Evolutionary conservation across 2,888 invertebrate species (phyloP), one percentile per base, ranked within the genome.

Genomic region (Drosophila testacea): DNA sequence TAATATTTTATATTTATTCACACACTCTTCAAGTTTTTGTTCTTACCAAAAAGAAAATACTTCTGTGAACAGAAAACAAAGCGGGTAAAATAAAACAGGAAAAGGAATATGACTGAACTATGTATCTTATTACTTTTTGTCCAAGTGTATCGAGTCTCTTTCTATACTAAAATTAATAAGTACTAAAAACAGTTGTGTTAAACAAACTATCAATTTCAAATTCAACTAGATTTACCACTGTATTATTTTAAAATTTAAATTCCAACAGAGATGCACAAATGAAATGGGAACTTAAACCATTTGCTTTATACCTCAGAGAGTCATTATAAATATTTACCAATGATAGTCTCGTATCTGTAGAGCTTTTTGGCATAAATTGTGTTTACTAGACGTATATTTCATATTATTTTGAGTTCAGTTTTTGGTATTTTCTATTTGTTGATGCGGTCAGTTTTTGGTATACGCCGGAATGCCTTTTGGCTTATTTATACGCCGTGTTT

Each of bases 401-500:
- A 54, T 41, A 52, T n/a, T 28, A 22, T 32, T 52, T 34, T 2
- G 32, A 6, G 22, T 22, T 22, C 22, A 22, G 22, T 22, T 22
- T 34, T 36, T 39, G 52, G 28, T 38, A 13, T 39, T 52, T 7
- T 28, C 16, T 13, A 9, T 27, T 48, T 39, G 46, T 38, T 34
- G 22, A n/a, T 16, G 10, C n/a, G 10, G 50, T 48, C 41, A 32
- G 34, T 60, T 48, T 47, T 47, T 30, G 9, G n/a, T 7, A 13
- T n/a, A 11, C 11, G 16, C 22, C 22, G 22, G 28, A 46, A 46
- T 46, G 28, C 46, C 50, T 50, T 36, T 36, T 36, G 36, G 50
- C 50, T 50, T 36, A 36, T 50, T 55, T 60, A 34, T 60, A 51
- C 51, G 51, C 51, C 51, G 41, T 66, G 60, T 67, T 66, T 74